These are phyloP conservation scores for Crotalus horridus DNA, from an alignment of 2,113 vertebrate species.

Conservation along the genomic window DNA sequence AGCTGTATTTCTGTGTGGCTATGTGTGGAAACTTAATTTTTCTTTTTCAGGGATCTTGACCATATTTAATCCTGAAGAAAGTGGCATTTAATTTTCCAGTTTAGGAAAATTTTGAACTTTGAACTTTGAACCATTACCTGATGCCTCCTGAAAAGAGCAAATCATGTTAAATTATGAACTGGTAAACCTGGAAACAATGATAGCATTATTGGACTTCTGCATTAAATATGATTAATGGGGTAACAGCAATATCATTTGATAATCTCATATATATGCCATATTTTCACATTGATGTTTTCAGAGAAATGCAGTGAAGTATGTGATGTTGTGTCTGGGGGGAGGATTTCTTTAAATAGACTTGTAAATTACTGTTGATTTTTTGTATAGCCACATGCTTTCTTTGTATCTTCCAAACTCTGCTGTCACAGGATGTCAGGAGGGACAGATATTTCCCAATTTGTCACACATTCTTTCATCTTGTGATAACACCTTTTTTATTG, in stretches of 20 bases:
- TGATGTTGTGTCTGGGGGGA: not conserved
- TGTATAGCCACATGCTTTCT: not conserved
- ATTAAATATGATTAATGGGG: slow-evolving; percentile 50
- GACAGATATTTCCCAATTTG: fast-evolving
- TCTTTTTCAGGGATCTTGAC: slow-evolving; percentile 60
- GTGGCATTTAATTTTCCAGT: slow-evolving; percentile 63
- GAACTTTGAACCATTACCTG: slow-evolving; percentile 7
- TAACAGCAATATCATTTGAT: slow-evolving; percentile 1
- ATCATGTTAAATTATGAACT: slow-evolving; percentile 50
- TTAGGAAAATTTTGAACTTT: slow-evolving; percentile 29
- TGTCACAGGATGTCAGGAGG: not conserved
- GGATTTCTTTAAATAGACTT: not conserved
- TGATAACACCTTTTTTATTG: slow-evolving; percentile 2
- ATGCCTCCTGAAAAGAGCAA: slow-evolving; percentile 30
- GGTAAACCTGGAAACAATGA: slow-evolving; percentile 53
- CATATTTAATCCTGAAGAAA: slow-evolving; percentile 55
- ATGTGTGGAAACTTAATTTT: slow-evolving; percentile 63
- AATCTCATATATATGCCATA: not conserved
- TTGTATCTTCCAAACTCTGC: not conserved
- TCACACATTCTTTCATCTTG: slow-evolving; percentile 5
- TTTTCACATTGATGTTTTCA: slow-evolving; percentile 31
- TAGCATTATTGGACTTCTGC: slow-evolving; percentile 46
- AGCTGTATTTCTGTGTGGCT: slow-evolving; percentile 15
- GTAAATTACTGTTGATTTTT: not conserved
- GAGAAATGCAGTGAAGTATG: not conserved